These are phyloP conservation scores for Dicaeum eximium DNA, from an alignment of 2,113 vertebrate species.

Conservation along the genomic window DNA sequence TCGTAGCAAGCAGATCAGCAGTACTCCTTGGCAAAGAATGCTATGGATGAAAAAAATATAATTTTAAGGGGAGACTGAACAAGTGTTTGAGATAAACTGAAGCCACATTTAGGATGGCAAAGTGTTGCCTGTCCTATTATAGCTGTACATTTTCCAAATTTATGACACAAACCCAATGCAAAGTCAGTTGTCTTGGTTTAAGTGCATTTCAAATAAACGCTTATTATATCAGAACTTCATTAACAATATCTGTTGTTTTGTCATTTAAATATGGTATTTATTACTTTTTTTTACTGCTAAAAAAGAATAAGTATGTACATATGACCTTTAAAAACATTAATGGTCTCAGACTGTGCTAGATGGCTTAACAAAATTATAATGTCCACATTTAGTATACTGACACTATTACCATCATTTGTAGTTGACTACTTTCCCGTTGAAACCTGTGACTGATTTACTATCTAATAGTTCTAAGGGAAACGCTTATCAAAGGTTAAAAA, in stretches of 20 bases:
- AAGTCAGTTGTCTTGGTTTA: neutral
- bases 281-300: neutral
- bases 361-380: neutral
- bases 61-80: neutral
- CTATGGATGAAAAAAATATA: neutral
- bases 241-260: neutral
- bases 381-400: neutral
- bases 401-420: neutral
- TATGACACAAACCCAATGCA: neutral
- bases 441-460: neutral
- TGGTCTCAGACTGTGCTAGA: neutral
- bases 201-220: neutral
- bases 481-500: neutral
- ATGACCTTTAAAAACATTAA: neutral
- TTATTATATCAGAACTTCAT: neutral
- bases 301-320: neutral
- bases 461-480: neutral
- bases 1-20: neutral
- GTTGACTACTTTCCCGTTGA: neutral
- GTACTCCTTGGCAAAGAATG: neutral
- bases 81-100: neutral
- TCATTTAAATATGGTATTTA: neutral
- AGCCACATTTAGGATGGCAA: neutral
- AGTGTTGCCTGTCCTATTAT: neutral
- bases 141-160: neutral